Percentiles rank a stretch among this genome's conserved stretches.
These are phyloP conservation scores for Ptychochromis oligacanthus DNA, from an alignment of 2,113 vertebrate species.

Conservation along the genomic window DNA sequence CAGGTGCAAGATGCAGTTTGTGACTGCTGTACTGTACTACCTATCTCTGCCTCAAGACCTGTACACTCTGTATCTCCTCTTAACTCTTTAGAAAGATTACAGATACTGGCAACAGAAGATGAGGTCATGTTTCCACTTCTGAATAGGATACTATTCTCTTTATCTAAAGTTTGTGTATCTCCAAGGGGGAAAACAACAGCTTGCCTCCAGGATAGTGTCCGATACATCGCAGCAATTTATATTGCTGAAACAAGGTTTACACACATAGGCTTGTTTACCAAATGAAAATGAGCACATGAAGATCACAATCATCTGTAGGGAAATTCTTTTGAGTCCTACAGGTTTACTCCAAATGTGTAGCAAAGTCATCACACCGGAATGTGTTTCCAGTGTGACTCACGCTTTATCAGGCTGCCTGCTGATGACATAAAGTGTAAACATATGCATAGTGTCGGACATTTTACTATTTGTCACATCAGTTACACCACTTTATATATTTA, in stretches of 20 bases:
- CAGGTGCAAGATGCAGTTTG: conserved; percentile 16
- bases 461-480: neutral
- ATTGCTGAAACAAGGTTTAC: neutral
- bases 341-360: conserved; percentile 1
- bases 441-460: neutral
- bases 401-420: neutral
- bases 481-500: neutral
- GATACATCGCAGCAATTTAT: neutral
- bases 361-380: conserved; percentile 21
- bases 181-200: neutral
- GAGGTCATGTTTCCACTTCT: conserved; percentile 53
- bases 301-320: neutral
- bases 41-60: conserved; percentile 16
- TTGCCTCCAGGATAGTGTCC: neutral
- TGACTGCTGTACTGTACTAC: conserved; percentile 26
- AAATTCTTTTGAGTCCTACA: neutral
- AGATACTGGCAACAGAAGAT: conserved; percentile 31
- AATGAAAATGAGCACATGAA: neutral
- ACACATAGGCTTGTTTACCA: conserved; percentile 5
- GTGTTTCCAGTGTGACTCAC: conserved; percentile 5
- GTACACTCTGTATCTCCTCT: conserved; percentile 39
- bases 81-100: conserved; percentile 39
- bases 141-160: conserved; percentile 37
- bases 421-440: neutral
- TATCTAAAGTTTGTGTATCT: conserved; percentile 18